These are phyloP conservation scores for Gracilinanus agilis DNA, from an alignment of 2,113 vertebrate species.

Conservation along the genomic window DNA sequence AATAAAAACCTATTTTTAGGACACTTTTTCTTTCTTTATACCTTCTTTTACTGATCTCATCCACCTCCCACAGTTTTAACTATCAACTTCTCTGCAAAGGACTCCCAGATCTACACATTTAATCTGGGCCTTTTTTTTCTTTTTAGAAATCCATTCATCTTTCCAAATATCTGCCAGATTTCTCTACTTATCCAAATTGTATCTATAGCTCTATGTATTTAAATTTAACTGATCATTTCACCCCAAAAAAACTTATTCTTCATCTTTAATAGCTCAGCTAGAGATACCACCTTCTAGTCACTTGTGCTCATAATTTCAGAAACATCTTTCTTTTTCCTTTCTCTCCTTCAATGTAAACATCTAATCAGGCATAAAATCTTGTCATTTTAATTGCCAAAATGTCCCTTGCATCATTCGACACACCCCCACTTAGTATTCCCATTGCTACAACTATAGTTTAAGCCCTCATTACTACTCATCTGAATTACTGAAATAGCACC, in stretches of 20 bases:
- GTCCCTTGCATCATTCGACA: background rate
- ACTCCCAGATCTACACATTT: background rate
- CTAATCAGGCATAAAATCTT: background rate
- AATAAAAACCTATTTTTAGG: background rate
- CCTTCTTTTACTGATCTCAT: background rate
- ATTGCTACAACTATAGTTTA: too few species aligned
- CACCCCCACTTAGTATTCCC: background rate
- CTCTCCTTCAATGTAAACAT: background rate
- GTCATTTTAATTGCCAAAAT: background rate
- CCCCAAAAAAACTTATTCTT: background rate
- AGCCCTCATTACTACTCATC: background rate
- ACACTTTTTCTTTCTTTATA: background rate
- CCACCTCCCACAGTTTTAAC: background rate
- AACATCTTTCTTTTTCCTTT: background rate
- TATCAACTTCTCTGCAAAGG: background rate
- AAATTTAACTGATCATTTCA: background rate
- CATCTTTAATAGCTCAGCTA: background rate
- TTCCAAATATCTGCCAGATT: background rate
- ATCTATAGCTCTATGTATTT: background rate
- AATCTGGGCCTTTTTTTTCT: background rate
- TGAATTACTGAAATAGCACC: background rate
- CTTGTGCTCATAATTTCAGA: background rate
- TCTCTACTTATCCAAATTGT: background rate
- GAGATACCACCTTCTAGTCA: background rate
- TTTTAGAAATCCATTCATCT: background rate